Evolutionary conservation across 2,888 invertebrate genomes (phyloP).

Genomic region (Tachina grossa): DNA sequence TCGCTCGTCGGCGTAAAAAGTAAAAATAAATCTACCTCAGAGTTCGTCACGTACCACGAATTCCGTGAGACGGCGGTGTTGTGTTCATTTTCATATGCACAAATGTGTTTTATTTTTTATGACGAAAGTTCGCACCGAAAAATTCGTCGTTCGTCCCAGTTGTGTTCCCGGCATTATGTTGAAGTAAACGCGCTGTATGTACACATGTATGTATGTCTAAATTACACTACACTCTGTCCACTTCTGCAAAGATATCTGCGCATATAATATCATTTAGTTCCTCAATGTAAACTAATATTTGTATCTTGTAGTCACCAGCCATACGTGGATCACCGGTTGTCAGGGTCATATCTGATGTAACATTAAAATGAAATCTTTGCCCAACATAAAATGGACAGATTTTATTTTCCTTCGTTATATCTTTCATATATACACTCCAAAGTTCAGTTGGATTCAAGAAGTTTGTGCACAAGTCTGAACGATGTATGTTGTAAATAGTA

Average conservation of each 20-base stretch:
- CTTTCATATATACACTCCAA: background rate
- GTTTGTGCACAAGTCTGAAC: background rate
- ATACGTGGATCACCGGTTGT: background rate
- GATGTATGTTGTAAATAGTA: background rate
- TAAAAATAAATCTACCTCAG: no score
- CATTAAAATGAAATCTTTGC: background rate
- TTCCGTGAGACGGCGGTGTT: no score
- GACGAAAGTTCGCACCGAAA: no score
- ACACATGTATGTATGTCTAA: no score
- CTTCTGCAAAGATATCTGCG: background rate
- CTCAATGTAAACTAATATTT: background rate
- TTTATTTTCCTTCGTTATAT: background rate
- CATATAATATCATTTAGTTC: background rate
- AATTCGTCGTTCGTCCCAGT: no score
- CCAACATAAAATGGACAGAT: background rate
- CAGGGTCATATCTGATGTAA: background rate
- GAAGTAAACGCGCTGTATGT: no score
- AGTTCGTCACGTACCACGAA: no score
- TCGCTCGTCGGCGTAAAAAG: no score
- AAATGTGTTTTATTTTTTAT: no score
- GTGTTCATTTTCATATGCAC: no score
- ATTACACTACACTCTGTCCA: background rate
- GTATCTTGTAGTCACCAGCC: background rate
- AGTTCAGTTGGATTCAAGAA: background rate
- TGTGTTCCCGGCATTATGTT: no score